Evolutionary conservation across 1,140 invertebrate species (phyloP).

Genomic region (Cephus cinctus): DNA sequence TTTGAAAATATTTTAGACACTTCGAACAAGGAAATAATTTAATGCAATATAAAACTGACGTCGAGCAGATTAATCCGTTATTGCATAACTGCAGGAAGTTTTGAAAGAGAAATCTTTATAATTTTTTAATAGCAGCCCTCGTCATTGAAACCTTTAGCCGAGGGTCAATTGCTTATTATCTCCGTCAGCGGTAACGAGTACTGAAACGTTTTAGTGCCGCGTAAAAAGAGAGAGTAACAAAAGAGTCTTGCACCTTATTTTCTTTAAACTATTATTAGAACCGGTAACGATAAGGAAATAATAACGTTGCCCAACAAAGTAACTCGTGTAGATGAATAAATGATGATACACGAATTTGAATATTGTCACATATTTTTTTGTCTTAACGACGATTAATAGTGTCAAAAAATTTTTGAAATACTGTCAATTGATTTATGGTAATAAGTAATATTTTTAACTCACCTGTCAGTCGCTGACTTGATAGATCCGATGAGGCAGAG

Average conservation of each 20-base stretch:
- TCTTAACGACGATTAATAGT: no score
- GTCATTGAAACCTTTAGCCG: slow-evolving; percentile 44
- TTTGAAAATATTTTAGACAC: no score
- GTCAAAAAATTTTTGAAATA: no score
- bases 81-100: slow-evolving; percentile 24
- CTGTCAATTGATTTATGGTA: no score
- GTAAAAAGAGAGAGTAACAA: slow-evolving; percentile 11
- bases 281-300: no score
- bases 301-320: no score
- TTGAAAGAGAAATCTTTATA: slow-evolving; percentile 31
- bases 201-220: slow-evolving; percentile 33
- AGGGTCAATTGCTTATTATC: slow-evolving; percentile 56
- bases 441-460: no score
- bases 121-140: slow-evolving; percentile 31
- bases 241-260: neutral
- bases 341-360: no score
- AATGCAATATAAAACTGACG: neutral
- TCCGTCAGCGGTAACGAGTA: slow-evolving; percentile 30
- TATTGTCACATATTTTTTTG: no score
- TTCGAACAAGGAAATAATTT: no score
- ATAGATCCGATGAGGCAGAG: slow-evolving; percentile 41
- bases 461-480: slow-evolving; percentile 38
- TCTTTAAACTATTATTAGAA: no score
- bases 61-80: neutral
- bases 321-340: no score